Percentiles rank a stretch among this genome's conserved stretches.
phyloP scores from a whole-genome alignment of 2,797 vertebrate genomes.

The Erpetoichthys calabaricus region DNA sequence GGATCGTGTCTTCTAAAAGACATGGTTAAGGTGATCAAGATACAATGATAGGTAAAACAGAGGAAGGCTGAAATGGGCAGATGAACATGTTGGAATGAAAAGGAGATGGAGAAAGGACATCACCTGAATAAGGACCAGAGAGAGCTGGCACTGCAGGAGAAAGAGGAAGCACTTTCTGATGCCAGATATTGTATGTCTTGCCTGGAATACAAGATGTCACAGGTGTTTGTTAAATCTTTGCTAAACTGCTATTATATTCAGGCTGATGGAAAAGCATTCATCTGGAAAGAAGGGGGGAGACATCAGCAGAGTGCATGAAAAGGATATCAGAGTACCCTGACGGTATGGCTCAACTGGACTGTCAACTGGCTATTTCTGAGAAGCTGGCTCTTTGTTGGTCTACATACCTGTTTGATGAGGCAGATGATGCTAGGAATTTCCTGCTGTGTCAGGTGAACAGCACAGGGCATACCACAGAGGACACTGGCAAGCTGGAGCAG shows the following conservation, averaged over 20 bases:
- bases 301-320: too few relatives aligned
- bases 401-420: constrained; percentile 21
- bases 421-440: constrained; percentile 16
- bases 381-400: neutral
- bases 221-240: neutral
- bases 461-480: constrained; percentile 21
- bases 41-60: too few relatives aligned
- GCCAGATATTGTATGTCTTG: constrained; percentile 17
- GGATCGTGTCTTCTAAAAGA: too few relatives aligned
- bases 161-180: constrained; percentile 25
- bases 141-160: constrained; percentile 24
- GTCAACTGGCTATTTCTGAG: too few relatives aligned
- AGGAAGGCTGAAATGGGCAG: too few relatives aligned
- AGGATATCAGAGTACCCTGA: too few relatives aligned
- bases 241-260: neutral
- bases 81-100: too few relatives aligned
- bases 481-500: constrained; percentile 16
- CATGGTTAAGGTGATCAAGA: too few relatives aligned
- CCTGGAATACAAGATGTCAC: constrained; percentile 5
- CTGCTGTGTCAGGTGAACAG: constrained; percentile 15
- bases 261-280: too few relatives aligned
- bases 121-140: constrained; percentile 20
- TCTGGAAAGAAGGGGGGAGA: too few relatives aligned
- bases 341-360: too few relatives aligned
- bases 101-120: too few relatives aligned